Evolutionary conservation across 2,797 vertebrate genomes (phyloP).

Genomic region (Merluccius polli): DNA sequence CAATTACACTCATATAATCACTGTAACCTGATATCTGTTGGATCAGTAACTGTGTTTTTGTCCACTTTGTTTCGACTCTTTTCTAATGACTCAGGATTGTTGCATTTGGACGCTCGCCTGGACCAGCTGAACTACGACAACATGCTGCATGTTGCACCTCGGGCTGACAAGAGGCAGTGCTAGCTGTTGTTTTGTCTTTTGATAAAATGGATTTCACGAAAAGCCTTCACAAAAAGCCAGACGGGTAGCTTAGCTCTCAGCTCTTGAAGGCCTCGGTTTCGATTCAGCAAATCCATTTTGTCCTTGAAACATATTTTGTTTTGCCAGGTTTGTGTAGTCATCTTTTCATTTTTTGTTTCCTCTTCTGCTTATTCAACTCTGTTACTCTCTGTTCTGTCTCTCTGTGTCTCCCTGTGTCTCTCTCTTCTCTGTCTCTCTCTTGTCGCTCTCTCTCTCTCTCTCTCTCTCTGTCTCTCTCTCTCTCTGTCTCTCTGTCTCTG

Average conservation of each 20-base stretch:
- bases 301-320: too few species aligned
- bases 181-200: neutral
- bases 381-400: neutral
- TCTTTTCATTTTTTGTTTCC: neutral
- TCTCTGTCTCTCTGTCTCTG: neutral
- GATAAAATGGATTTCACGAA: neutral
- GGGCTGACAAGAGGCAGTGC: neutral
- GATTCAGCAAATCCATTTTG: too few species aligned
- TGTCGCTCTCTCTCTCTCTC: too few species aligned
- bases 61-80: constrained; percentile 20
- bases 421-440: neutral
- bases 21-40: constrained; percentile 26
- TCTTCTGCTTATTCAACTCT: neutral
- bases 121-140: constrained; percentile 35
- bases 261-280: neutral
- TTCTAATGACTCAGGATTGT: constrained; percentile 19
- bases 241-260: neutral
- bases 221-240: neutral
- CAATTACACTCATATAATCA: constrained; percentile 9
- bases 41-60: constrained; percentile 27
- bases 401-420: too few species aligned
- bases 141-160: neutral
- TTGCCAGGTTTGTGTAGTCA: too few species aligned
- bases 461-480: too few species aligned
- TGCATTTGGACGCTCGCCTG: constrained; percentile 13